Base-by-base conservation (phyloP, 2,113 vertebrate genomes). In the Halichoerus grypus region DNA sequence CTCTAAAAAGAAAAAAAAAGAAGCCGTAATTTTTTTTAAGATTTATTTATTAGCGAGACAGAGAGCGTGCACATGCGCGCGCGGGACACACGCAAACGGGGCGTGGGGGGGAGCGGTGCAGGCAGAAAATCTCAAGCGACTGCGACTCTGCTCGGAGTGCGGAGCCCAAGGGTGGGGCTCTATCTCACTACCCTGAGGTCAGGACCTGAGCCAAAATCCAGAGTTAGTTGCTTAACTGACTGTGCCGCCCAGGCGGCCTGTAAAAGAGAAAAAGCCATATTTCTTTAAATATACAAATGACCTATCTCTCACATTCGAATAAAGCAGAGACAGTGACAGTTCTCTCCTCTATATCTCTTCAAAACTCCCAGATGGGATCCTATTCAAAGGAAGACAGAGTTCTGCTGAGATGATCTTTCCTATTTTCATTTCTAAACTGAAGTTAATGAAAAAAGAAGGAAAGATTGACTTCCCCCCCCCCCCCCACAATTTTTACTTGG, bases 381-480 rank as follows among this genome's bases (percentile, higher is more conserved):
- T 93, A 46, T 65, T 79, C 39, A 85, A 88, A 91, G 76, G 39
- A 91, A 65, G 22, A 36, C 7, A 93, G 67, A 91, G 6, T 57
- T 92, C 57, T 95, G 36, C 46, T 72, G 22, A 71, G 65, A 85
- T 65, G 22, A 67, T 72, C 53, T 85, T 89, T 95, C 83, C 57
- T 85, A 57, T 53, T 89, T 57, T 94, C 39, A 89, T 57, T 91
- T 96, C 87, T 82, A 71, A 82, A 88, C 46, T 93, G 61, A 90
- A 22, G 46, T 80, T 90, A 84, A 71, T 76, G 1, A n/a, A 57
- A 57, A 88, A 18, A 96, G 71, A 72, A 92, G 26, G 26, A 46
- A 86, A 76, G n/a, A 71, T 51, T 57, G 69, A 51, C 63, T 8
- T 94, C n/a, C n/a, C n/a, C 69, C 63, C 33, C 65, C 33, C 33